phyloP scores from a whole-genome alignment of 2,797 vertebrate genomes.

The Neopelma chrysocephalum region DNA sequence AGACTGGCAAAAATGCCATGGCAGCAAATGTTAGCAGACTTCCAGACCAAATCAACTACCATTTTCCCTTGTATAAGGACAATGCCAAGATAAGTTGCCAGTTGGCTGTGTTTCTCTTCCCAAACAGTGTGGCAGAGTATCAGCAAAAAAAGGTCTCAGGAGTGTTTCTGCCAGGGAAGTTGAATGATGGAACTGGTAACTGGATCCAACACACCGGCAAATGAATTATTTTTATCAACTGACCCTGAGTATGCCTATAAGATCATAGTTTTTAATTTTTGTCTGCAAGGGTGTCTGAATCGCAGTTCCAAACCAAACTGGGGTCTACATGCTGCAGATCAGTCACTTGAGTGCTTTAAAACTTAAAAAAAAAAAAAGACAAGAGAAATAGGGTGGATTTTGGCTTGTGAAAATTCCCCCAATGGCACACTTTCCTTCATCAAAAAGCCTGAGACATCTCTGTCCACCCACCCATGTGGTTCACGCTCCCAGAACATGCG shows the following conservation, averaged over 20 bases:
- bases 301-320: background rate
- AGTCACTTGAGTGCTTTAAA: background rate
- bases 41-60: slow-evolving; percentile 36
- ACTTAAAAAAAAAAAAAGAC: background rate
- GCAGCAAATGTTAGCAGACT: slow-evolving; percentile 42
- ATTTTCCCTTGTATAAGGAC: slow-evolving; percentile 46
- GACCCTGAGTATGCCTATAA: background rate
- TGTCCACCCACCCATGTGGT: rapidly evolving
- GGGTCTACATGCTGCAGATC: background rate
- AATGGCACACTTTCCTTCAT: background rate
- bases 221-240: background rate
- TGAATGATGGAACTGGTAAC: background rate
- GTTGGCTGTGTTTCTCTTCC: slow-evolving; percentile 4
- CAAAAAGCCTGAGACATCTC: background rate
- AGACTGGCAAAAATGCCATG: slow-evolving; percentile 50
- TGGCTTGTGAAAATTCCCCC: background rate
- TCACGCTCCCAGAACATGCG: rapidly evolving
- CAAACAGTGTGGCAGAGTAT: background rate
- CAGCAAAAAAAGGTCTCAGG: background rate
- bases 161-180: background rate
- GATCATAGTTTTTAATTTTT: background rate
- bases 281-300: background rate
- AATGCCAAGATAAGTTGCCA: slow-evolving; percentile 32
- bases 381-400: background rate
- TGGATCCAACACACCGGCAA: background rate